These are phyloP conservation scores for Caretta caretta DNA, from an alignment of 2,113 vertebrate genomes.

Conservation along the genomic window DNA sequence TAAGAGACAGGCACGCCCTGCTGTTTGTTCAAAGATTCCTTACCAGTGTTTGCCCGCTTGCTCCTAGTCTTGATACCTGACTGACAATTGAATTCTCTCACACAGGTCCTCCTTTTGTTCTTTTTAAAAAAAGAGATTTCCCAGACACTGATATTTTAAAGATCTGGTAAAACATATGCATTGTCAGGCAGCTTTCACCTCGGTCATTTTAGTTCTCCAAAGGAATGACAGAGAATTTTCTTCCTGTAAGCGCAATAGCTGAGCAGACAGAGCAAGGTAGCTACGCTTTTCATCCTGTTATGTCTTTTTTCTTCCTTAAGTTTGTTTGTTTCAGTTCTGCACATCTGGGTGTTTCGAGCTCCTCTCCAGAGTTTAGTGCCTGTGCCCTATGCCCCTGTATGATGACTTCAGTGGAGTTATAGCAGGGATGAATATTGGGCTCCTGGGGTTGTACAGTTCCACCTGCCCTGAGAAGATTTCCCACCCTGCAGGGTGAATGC, in stretches of 20 bases:
- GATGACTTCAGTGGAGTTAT: not conserved
- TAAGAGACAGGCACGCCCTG: rapidly evolving
- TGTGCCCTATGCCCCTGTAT: not conserved
- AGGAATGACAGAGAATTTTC: not conserved
- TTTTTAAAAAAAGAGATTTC: not conserved
- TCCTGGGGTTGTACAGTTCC: not conserved
- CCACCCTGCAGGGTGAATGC: not conserved
- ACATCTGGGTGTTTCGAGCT: not conserved
- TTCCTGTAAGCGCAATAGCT: not conserved
- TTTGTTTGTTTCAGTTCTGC: not conserved
- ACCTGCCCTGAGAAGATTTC: not conserved
- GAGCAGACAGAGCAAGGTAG: not conserved
- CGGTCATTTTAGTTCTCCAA: not conserved
- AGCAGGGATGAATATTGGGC: not conserved
- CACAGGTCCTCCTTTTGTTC: not conserved
- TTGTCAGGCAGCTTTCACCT: not conserved
- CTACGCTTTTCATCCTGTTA: not conserved
- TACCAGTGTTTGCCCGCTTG: not conserved
- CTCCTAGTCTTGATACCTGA: not conserved
- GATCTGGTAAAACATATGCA: not conserved
- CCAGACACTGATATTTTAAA: not conserved
- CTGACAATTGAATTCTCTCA: not conserved
- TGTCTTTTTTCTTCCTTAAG: rapidly evolving
- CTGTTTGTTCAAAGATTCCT: not conserved
- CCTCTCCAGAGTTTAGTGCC: not conserved